Conservation (phyloP, 1,140 invertebrate genomes). For the Sycophaga agraensis region DNA sequence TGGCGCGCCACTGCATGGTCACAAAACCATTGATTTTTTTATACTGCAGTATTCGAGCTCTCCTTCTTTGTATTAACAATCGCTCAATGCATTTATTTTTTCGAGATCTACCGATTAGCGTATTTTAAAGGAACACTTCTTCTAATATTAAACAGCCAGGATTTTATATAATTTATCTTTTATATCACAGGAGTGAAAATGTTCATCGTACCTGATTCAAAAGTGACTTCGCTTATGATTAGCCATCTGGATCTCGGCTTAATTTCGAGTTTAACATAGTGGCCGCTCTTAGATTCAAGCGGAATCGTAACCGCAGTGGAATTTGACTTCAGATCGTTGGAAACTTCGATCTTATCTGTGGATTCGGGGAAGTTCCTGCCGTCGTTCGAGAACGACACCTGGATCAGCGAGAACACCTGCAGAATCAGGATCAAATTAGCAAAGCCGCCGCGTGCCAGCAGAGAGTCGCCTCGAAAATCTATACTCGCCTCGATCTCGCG, state of each 20-base stretch:
- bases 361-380: slow-evolving; percentile 70
- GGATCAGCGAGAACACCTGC: slow-evolving; percentile 71
- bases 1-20: slow-evolving; percentile 42
- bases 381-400: slow-evolving; percentile 78
- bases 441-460: no score
- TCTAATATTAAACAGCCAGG: no score
- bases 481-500: slow-evolving; percentile 72
- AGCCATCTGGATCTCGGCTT: slow-evolving; percentile 85
- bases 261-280: slow-evolving; percentile 76
- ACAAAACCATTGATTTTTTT: no score
- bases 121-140: no score
- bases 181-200: no score
- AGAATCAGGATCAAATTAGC: background rate
- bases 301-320: slow-evolving; percentile 70
- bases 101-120: no score
- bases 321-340: slow-evolving; percentile 64
- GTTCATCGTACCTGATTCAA: slow-evolving; percentile 77
- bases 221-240: slow-evolving; percentile 82
- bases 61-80: no score
- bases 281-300: slow-evolving; percentile 73
- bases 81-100: no score
- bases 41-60: no score
- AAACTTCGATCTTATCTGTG: slow-evolving; percentile 47
- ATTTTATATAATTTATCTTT: no score
- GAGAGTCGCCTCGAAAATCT: no score